Conservation (phyloP, 2,113 vertebrate species). For the Galemys pyrenaicus region DNA sequence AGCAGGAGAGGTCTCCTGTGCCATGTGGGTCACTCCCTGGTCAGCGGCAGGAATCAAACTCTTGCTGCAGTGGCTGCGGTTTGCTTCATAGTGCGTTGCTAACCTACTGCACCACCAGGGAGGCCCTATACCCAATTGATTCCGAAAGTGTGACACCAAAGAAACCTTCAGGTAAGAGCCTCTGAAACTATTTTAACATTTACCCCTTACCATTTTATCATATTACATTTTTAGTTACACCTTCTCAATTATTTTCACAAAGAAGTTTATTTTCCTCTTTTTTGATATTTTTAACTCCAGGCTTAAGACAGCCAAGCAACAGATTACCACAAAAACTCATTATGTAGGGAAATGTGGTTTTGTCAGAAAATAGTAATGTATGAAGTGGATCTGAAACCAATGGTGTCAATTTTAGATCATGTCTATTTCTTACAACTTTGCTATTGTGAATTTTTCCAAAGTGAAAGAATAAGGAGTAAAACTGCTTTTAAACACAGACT, state of each 20-base stretch:
- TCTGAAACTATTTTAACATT: slow-evolving; percentile 54
- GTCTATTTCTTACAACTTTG: slow-evolving; percentile 55
- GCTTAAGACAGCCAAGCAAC: slow-evolving; percentile 67
- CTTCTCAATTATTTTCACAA: slow-evolving; percentile 64
- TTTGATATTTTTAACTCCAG: slow-evolving; percentile 71
- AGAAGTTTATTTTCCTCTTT: slow-evolving; percentile 67
- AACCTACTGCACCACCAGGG: too few relatives aligned
- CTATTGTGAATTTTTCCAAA: slow-evolving; percentile 64
- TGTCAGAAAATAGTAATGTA: slow-evolving; percentile 77
- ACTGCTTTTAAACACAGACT: slow-evolving; percentile 12
- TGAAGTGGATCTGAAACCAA: slow-evolving; percentile 61
- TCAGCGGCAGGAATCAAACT: too few relatives aligned
- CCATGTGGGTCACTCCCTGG: too few relatives aligned
- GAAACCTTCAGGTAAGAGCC: slow-evolving; percentile 50
- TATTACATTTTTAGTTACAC: slow-evolving; percentile 66
- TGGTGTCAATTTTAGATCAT: slow-evolving; percentile 49
- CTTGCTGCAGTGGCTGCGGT: too few relatives aligned
- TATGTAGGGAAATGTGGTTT: slow-evolving; percentile 74
- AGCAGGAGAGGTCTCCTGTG: too few relatives aligned
- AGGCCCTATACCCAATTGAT: slow-evolving; percentile 61
- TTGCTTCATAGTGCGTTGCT: too few relatives aligned
- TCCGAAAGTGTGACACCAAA: slow-evolving; percentile 71
- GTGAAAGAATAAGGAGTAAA: slow-evolving; percentile 41
- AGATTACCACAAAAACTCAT: slow-evolving; percentile 80
- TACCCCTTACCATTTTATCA: slow-evolving; percentile 57